phyloP scores from a whole-genome alignment of 2,888 invertebrate genomes.

The Tachina fera region DNA sequence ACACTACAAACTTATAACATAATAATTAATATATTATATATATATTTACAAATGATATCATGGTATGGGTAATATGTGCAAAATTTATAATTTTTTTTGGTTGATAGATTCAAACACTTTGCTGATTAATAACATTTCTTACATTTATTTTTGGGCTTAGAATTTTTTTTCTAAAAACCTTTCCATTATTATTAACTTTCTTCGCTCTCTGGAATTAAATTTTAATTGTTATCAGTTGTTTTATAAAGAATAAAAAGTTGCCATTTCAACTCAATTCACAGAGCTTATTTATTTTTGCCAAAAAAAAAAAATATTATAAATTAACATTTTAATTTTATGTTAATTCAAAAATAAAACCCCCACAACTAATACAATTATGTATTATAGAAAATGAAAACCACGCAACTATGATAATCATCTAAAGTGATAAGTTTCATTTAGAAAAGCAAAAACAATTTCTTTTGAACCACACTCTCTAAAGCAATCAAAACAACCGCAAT shows the following conservation, averaged over 20 bases:
- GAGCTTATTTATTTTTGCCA: background rate
- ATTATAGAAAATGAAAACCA: conserved; percentile 11
- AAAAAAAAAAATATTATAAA: background rate
- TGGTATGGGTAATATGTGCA: too few relatives aligned
- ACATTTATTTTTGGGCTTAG: background rate
- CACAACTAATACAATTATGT: conserved; percentile 16
- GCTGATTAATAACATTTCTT: too few relatives aligned
- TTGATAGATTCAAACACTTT: too few relatives aligned
- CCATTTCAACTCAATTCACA: background rate
- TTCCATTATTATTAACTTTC: too few relatives aligned
- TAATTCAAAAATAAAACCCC: conserved; percentile 7
- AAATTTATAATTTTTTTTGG: too few relatives aligned
- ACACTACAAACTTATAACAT: too few relatives aligned
- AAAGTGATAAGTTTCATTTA: conserved; percentile 53
- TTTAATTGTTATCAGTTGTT: too few relatives aligned
- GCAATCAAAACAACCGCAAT: conserved; percentile 72
- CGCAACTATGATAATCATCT: conserved; percentile 56
- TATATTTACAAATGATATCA: too few relatives aligned
- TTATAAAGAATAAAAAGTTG: background rate
- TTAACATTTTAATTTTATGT: conserved; percentile 3
- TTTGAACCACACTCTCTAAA: conserved; percentile 55
- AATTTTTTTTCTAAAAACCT: too few relatives aligned
- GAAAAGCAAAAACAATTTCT: conserved; percentile 38
- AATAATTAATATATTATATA: too few relatives aligned
- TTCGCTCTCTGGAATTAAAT: too few relatives aligned